Evolutionary conservation across 2,113 vertebrate genomes (phyloP), one percentile per base, ranked within the genome.

Genomic region (Gallinago undulata): DNA sequence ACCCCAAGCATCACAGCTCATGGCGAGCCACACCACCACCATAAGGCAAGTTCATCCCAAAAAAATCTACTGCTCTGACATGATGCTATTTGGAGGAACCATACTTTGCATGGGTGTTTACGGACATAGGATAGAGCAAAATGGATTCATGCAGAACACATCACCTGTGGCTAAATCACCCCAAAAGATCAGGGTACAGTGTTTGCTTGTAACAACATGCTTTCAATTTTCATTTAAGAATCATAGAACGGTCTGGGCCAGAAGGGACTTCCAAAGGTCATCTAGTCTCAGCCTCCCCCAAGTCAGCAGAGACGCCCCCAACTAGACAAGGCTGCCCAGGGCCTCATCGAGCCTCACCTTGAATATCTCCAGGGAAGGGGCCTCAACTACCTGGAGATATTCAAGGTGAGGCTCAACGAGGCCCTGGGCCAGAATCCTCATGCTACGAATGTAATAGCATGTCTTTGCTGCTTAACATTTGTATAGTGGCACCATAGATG

Each of bases 131-230:
- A 21, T 2, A 57, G 35, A 19, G 43, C 66, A 45, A 63, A 28
- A 15, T 14, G 13, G n/a, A 41, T 47, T 68, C 19, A n/a, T 0
- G 0, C 2, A 1, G 63, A 48, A 41, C 30, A 11, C 21, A 17
- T 31, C 11, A n/a, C 30, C 10, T 18, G 24, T 1, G 5, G 70
- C 28, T 70, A 31, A 63, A 30, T 69, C 48, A 35, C 39, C 23
- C 19, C 19, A 17, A 3, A 64, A 79, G 27, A 28, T 6, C 0
- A 1, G 4, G 37, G 22, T 5, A 41, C 16, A 4, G 31, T 10
- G 31, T n/a, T 37, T 27, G 30, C 41, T 62, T 31, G 7, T 8
- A 55, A 72, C 1, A 0, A 68, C 4, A 13, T 10, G 12, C 37
- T 78, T 35, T 27, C 3, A 14, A 7, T 66, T 66, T 57, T 45